Base-by-base conservation (phyloP, 2,113 vertebrate species). In the Gallinago jamesoni region DNA sequence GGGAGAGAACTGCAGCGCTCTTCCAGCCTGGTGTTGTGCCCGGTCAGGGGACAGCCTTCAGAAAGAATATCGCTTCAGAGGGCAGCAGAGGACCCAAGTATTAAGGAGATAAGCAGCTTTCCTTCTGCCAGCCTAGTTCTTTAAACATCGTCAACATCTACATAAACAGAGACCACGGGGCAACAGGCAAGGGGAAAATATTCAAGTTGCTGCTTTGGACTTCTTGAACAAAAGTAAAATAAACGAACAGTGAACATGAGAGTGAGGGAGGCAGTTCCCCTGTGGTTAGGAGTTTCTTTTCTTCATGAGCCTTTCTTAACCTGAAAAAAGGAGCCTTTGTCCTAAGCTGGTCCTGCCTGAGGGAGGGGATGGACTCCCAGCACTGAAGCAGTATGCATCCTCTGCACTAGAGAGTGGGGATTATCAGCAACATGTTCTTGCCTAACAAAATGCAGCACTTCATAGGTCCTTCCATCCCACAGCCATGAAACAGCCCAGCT, bases 41-140 rank as follows among this genome's bases (percentile, higher is more conserved):
- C 12, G 4, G 16, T 31, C 15, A 76, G 60, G 48, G 6, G 69
- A 78, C 28, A 59, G 74, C 78, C 74, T 70, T 70, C n/a, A 50
- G 59, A 69, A 66, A 62, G 11, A 6, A 12, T 23, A 66, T 73
- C 2, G 2, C 81, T 77, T 81, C 84, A 66, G 55, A 89, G 64
- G 64, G 69, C 82, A 87, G 35, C 43, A 43, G 72, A 94, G 91
- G 63, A 92, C 70, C 91, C 15, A 18, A 53, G 87, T 37, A 74
- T 62, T 90, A 88, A 56, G 9, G 12, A 24, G 8, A 86, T 91
- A 92, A 95, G 72, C 56, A 91, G 92, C 66, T 91, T 88, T 90
- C 39, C 33, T 90, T 63, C 62, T 90, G 85, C 84, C 47, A 89
- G 81, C 7, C n/a, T 47, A 41, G 69, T 43, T 45, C 35, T 79